These are phyloP conservation scores for Otocyon megalotis DNA, from an alignment of 2,113 vertebrate species.

Conservation along the genomic window DNA sequence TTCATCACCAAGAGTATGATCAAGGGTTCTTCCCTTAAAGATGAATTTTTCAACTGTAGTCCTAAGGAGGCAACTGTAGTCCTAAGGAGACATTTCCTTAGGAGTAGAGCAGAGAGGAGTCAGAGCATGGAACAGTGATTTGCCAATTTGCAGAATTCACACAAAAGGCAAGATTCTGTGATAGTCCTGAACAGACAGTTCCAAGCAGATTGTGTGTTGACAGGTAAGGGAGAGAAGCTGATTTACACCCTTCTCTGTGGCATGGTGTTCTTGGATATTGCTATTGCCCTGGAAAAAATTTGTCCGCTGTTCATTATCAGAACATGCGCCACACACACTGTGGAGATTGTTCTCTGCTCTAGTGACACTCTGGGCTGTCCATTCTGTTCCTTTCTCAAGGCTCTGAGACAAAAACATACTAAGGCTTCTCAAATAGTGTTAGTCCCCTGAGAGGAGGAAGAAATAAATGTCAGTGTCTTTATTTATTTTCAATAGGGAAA, in stretches of 20 bases:
- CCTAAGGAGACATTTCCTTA: not conserved
- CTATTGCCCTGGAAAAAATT: not conserved
- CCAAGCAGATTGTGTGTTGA: not conserved
- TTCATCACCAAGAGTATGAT: not conserved
- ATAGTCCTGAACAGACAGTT: not conserved
- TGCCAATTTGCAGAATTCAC: not conserved
- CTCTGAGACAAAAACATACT: not conserved
- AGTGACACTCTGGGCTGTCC: not conserved
- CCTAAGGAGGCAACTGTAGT: not conserved
- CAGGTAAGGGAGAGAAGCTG: not conserved
- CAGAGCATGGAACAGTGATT: not conserved
- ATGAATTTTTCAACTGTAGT: not conserved
- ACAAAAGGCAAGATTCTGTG: not conserved
- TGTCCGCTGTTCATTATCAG: not conserved
- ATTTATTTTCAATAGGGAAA: slow-evolving; percentile 19
- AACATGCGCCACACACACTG: too few species aligned
- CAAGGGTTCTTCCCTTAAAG: not conserved
- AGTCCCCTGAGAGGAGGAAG: not conserved
- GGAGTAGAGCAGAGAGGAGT: not conserved
- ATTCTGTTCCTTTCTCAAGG: not conserved
- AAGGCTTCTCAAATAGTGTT: not conserved
- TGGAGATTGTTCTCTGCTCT: not conserved
- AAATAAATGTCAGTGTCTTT: not conserved
- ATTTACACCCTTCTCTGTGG: not conserved
- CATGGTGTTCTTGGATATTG: not conserved